A percentile compares a stretch with the other conserved stretches of the same genome.
Evolutionary conservation across 2,888 invertebrate genomes (phyloP).

Genomic region (Junonia oenone): DNA sequence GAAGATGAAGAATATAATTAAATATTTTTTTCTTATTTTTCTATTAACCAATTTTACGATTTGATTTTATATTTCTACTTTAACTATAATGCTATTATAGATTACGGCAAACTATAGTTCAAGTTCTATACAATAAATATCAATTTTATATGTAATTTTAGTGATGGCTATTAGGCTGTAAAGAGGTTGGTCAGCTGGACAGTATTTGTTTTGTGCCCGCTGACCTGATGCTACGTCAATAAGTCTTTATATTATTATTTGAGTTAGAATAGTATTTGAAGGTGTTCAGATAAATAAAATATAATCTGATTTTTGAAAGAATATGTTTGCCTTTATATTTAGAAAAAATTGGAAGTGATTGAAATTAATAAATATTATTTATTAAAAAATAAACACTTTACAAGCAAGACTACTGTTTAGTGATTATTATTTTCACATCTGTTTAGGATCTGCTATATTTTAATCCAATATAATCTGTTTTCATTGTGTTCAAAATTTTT

Average conservation of each 20-base stretch:
- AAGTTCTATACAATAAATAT: conserved; percentile 2
- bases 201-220: conserved; percentile 17
- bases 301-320: neutral
- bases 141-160: neutral
- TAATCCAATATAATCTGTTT: neutral
- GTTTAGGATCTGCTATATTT: neutral
- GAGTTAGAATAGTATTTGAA: neutral
- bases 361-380: neutral
- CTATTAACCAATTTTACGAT: conserved; percentile 5
- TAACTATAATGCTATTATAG: neutral
- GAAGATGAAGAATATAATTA: conserved; percentile 85
- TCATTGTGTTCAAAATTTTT: neutral
- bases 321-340: neutral
- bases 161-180: neutral
- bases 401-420: neutral
- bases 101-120: neutral
- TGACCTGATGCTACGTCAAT: conserved; percentile 1
- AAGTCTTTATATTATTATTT: neutral
- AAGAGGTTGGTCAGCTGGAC: conserved; percentile 14
- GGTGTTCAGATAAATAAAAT: neutral
- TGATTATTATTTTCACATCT: neutral
- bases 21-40: conserved; percentile 15
- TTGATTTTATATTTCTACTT: conserved; percentile 1
- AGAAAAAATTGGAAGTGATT: neutral
- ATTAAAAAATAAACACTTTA: no score